These are phyloP conservation scores for Mustela nigripes DNA, from an alignment of 2,113 vertebrate species.

Conservation along the genomic window DNA sequence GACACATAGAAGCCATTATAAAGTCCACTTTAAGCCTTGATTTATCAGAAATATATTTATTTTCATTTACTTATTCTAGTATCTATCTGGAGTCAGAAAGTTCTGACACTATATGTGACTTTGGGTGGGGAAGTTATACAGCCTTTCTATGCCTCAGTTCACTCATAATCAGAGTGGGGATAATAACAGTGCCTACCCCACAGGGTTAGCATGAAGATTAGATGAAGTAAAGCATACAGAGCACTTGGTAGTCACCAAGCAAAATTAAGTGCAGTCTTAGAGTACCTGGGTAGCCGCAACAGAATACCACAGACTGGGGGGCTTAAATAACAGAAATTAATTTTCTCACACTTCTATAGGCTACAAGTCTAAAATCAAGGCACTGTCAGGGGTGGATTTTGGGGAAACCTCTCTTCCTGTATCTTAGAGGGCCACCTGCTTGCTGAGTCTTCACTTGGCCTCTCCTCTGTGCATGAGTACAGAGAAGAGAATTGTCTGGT, in stretches of 20 bases:
- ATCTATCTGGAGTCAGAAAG: not conserved
- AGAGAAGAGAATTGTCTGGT: not conserved
- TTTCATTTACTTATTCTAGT: slow-evolving; percentile 28
- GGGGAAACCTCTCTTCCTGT: not conserved
- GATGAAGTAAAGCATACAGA: not conserved
- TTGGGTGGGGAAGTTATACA: not conserved
- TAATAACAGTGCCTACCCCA: not conserved
- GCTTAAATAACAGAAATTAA: not conserved
- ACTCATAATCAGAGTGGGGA: not conserved
- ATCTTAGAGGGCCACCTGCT: not conserved
- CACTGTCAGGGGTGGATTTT: not conserved
- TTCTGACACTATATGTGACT: not conserved
- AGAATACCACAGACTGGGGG: not conserved
- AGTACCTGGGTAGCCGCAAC: not conserved
- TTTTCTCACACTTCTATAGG: not conserved
- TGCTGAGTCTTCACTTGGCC: not conserved
- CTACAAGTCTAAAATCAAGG: not conserved
- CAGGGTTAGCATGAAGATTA: not conserved
- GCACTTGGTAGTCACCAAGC: not conserved
- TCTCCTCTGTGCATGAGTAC: not conserved
- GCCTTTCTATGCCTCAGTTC: not conserved
- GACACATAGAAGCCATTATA: not conserved
- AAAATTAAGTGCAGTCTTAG: not conserved
- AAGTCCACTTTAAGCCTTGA: not conserved
- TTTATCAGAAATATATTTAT: slow-evolving; percentile 16